Percentiles rank a stretch among this genome's conserved stretches.
Evolutionary conservation across 2,113 vertebrate species (phyloP).

Genomic region (Synchiropus splendidus): DNA sequence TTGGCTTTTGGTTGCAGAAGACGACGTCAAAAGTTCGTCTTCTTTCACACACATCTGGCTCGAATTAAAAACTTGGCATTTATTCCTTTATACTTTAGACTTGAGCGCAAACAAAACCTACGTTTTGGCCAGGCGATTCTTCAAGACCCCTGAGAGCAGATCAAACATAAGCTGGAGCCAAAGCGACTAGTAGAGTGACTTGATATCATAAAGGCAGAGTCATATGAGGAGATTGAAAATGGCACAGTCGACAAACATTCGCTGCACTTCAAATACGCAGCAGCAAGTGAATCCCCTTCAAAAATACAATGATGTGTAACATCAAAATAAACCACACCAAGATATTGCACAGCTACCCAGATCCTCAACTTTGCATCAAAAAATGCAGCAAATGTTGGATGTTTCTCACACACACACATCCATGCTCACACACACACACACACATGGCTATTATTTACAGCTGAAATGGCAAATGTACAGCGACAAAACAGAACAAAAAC

Average conservation of each 20-base stretch:
- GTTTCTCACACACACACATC: conserved; percentile 15
- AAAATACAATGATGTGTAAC: conserved; percentile 47
- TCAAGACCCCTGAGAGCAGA: conserved; percentile 32
- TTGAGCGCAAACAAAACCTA: conserved; percentile 40
- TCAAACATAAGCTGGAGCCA: conserved; percentile 35
- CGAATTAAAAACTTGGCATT: too few species aligned
- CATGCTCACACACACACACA: conserved; percentile 19
- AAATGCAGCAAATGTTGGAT: conserved; percentile 53
- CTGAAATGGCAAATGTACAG: conserved; percentile 56
- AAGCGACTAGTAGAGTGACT: conserved; percentile 37
- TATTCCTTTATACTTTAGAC: too few species aligned
- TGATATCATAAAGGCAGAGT: conserved; percentile 35
- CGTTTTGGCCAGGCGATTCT: conserved; percentile 24
- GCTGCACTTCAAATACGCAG: conserved; percentile 25
- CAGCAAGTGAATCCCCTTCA: conserved; percentile 24
- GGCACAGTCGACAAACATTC: conserved; percentile 23
- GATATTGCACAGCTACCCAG: conserved; percentile 73
- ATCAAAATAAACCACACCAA: conserved; percentile 46
- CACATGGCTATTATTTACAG: conserved; percentile 58
- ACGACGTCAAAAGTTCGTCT: background rate
- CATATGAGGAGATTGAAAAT: conserved; percentile 30
- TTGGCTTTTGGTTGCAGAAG: conserved; percentile 10
- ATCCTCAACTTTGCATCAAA: conserved; percentile 51
- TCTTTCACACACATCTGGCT: too few species aligned
- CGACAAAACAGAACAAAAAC: conserved; percentile 30